These are phyloP conservation scores for Philereme vetulata DNA, from an alignment of 2,888 invertebrate genomes.

Conservation along the genomic window DNA sequence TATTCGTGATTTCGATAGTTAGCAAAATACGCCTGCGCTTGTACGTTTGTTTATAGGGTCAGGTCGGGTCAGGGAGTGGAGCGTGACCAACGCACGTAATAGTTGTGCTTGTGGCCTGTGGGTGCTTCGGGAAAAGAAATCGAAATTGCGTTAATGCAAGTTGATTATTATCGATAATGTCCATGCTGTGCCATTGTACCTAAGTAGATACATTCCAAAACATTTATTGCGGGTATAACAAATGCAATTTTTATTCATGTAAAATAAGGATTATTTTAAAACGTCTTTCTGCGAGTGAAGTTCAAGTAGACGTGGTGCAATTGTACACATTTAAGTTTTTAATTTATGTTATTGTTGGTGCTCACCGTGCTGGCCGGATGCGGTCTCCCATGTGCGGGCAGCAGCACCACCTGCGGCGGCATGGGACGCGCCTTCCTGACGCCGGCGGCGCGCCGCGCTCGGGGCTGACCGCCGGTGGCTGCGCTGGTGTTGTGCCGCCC, in stretches of 20 bases:
- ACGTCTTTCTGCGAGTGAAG: no score
- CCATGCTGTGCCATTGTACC: slow-evolving; percentile 7
- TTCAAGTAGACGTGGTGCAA: no score
- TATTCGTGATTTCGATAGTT: no score
- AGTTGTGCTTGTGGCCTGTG: not conserved
- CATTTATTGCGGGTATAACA: no score
- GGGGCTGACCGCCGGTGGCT: slow-evolving; percentile 33
- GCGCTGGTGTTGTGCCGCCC: slow-evolving; percentile 66
- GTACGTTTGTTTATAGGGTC: not conserved
- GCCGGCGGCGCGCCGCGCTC: slow-evolving; percentile 46
- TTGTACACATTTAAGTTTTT: no score
- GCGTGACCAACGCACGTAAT: slow-evolving; percentile 21
- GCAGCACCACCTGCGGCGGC: slow-evolving; percentile 59
- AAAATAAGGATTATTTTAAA: no score
- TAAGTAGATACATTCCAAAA: not conserved
- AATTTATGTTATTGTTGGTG: slow-evolving; percentile 12
- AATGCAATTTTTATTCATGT: no score
- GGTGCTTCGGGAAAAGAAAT: slow-evolving; percentile 12
- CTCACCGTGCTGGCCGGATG: slow-evolving; percentile 75
- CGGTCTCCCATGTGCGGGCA: slow-evolving; percentile 57
- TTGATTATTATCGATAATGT: slow-evolving; percentile 4
- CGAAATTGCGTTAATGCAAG: slow-evolving; percentile 16
- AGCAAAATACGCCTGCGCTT: no score
- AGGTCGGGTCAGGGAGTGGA: slow-evolving; percentile 11
- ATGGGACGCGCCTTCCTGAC: slow-evolving; percentile 64